Conservation (phyloP, 2,113 vertebrate species). For the Collichthys lucidus region DNA sequence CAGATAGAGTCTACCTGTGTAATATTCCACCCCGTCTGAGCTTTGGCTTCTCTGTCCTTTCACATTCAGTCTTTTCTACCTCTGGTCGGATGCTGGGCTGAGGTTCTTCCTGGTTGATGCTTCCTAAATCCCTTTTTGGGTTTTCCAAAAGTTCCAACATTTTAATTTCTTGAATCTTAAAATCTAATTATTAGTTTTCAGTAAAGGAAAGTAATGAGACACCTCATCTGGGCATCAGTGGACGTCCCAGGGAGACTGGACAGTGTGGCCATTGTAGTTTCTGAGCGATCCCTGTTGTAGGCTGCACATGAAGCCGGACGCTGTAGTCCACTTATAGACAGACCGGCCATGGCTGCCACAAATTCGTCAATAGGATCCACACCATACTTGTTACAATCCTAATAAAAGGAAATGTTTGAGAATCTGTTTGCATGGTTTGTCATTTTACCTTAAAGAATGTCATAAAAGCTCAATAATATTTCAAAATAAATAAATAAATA, state of each 20-base stretch:
- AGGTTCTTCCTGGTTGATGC: neutral
- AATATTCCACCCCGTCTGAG: conserved; percentile 1
- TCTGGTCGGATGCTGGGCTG: neutral
- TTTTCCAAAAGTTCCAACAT: neutral
- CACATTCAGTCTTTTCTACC: neutral
- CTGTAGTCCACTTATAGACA: neutral
- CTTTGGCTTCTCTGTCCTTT: conserved; percentile 1
- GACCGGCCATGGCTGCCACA: neutral
- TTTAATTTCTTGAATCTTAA: neutral
- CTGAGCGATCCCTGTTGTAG: neutral
- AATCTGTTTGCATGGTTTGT: too few relatives aligned
- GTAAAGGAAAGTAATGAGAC: neutral
- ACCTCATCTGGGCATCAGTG: neutral
- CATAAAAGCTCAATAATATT: too few relatives aligned
- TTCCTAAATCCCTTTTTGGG: neutral
- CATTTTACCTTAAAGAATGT: too few relatives aligned
- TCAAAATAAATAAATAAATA: too few relatives aligned
- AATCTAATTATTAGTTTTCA: neutral
- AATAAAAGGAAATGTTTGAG: neutral
- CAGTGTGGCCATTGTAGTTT: too few relatives aligned
- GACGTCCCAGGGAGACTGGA: neutral
- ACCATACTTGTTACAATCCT: neutral
- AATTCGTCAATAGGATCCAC: neutral
- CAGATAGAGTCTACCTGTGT: neutral
- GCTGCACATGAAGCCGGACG: neutral